Conservation (phyloP, 2,113 vertebrate species). For the Ailuropoda melanoleuca region DNA sequence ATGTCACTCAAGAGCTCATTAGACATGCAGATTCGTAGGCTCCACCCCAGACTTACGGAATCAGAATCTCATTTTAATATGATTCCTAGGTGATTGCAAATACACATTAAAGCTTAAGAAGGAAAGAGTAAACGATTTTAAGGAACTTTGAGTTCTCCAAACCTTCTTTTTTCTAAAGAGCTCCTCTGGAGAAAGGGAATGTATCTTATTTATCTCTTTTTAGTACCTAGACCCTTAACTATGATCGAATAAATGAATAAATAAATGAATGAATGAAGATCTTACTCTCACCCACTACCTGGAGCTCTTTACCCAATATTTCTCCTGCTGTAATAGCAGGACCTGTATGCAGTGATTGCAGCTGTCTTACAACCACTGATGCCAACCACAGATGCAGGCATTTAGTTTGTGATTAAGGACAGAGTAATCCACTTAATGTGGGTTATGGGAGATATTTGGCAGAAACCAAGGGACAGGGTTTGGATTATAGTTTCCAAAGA, state of each 20-base stretch:
- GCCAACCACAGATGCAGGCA: slow-evolving; percentile 62
- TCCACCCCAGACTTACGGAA: neutral
- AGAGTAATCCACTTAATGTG: slow-evolving; percentile 63
- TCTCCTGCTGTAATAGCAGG: neutral
- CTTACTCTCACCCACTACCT: neutral
- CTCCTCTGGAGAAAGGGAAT: neutral
- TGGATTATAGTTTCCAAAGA: slow-evolving; percentile 70
- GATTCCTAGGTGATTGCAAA: neutral
- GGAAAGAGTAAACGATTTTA: neutral
- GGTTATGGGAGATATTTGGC: slow-evolving; percentile 72
- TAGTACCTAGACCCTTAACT: neutral
- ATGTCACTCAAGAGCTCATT: neutral
- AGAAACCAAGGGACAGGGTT: slow-evolving; percentile 54
- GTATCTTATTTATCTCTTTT: neutral
- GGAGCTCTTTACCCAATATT: neutral
- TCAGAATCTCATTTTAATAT: neutral
- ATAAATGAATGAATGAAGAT: neutral
- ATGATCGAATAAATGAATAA: neutral
- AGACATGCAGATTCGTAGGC: neutral
- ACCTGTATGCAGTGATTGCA: neutral
- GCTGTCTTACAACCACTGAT: slow-evolving; percentile 43
- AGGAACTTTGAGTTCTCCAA: neutral
- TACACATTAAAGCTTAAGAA: neutral
- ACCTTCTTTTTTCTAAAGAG: neutral
- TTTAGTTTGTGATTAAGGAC: slow-evolving; percentile 71